Evolutionary conservation across 1,140 invertebrate species (phyloP).

Genomic region (Scaptomyza hsui): DNA sequence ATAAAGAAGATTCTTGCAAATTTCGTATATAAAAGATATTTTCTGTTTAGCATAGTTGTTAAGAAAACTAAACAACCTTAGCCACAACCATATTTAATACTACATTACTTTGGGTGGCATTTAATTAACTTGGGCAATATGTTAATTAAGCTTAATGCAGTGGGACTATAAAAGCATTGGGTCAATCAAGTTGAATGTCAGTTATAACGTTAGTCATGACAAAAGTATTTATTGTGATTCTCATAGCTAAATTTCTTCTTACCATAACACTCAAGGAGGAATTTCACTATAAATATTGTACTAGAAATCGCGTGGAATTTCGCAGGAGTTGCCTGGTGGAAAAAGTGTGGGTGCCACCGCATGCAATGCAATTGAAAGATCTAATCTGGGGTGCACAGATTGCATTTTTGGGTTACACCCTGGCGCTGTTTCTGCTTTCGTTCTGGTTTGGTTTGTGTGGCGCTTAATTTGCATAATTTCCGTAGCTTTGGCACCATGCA

Average conservation of each 20-base stretch:
- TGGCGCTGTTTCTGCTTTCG: constrained; percentile 4
- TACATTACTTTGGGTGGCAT: too few relatives aligned
- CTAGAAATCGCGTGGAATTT: not conserved
- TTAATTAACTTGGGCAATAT: constrained; percentile 13
- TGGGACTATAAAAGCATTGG: constrained; percentile 18
- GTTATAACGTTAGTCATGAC: constrained; percentile 17
- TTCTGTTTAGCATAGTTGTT: not conserved
- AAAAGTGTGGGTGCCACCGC: constrained; percentile 17
- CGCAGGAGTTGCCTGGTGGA: not conserved
- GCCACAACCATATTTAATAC: too few relatives aligned
- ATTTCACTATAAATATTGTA: constrained; percentile 2
- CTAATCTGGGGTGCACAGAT: constrained; percentile 36
- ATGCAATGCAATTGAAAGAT: constrained; percentile 23
- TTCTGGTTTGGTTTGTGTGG: constrained; percentile 16
- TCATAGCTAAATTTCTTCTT: not conserved
- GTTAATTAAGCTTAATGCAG: constrained; percentile 23
- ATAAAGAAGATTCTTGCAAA: too few relatives aligned
- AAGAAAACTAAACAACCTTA: not conserved
- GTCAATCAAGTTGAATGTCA: constrained; percentile 6
- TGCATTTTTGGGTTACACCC: constrained; percentile 20
- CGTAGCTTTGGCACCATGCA: constrained; percentile 24
- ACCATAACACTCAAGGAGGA: not conserved
- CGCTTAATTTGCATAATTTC: constrained; percentile 43
- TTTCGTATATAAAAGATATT: too few relatives aligned
- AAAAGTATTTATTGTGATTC: not conserved